Base-by-base conservation (phyloP, 2,797 vertebrate genomes). In the Natrix natrix region DNA sequence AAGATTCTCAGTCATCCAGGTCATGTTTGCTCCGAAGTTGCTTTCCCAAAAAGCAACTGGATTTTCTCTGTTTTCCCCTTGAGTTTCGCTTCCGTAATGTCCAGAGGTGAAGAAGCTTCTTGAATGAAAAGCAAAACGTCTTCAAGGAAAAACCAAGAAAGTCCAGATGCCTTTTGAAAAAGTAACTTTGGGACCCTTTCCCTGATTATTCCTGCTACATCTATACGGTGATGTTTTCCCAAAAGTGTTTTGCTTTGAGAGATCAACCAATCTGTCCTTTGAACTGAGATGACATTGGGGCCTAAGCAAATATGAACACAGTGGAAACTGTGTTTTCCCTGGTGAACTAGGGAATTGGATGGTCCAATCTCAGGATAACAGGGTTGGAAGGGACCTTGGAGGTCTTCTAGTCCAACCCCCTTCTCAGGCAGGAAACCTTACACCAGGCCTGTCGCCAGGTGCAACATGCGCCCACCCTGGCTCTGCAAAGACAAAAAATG, bases 181-280 rank as follows among this genome's bases (percentile, higher is more conserved):
- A 69, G 5, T 24, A n/a, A 28, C 60, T 63, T 63, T 66, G 28
- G 12, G 28, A 66, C 12, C 13, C n/a, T 66, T n/a, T 66, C 26
- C 3, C 16, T 3, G 37, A 52, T 59, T 74, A 83, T 83, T 56
- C 17, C 87, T 8, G 66, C 56, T 43, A 2, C 22, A 57, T 20
- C 0, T 90, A 3, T 86, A 66, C 90, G 0, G 0, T 0, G 0
- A 0, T 6, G 10, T 32, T 94, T 88, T 26, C 26, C 10, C 43
- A 3, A 48, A 52, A 10, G 14, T 24, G 48, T 86, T 57, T 57
- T 7, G 7, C 17, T 14, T 20, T 22, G 24, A 32, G 48, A 66
- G 86, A n/a, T n/a, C 5, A 66, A 1, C 8, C 56, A 57, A 26
- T 22, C 17, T 93, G n/a, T 55, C 43, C 26, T 74, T 91, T 17